Conservation (phyloP, 2,797 vertebrate genomes). For the Alcedo quadribrachys region DNA sequence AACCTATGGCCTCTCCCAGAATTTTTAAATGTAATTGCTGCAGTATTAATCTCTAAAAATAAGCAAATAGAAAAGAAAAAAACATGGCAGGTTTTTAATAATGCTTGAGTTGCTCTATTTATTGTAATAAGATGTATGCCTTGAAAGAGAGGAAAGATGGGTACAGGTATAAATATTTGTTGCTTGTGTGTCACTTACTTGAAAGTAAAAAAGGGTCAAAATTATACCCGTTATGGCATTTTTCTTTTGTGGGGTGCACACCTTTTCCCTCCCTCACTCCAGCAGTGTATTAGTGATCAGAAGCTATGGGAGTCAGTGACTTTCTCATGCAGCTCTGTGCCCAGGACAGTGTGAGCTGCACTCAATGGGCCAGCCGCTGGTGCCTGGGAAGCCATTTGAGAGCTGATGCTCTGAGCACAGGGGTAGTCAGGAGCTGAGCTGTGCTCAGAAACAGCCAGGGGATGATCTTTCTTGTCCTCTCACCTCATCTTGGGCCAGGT, state of each 20-base stretch:
- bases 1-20: conserved; percentile 76
- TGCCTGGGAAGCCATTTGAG: too few relatives aligned
- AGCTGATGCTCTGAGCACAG: background rate
- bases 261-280: background rate
- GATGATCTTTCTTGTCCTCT: background rate
- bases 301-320: too few relatives aligned
- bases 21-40: conserved; percentile 72
- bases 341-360: too few relatives aligned
- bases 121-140: background rate
- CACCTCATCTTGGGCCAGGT: background rate
- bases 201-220: background rate
- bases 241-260: background rate
- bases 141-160: background rate
- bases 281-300: too few relatives aligned
- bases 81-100: conserved; percentile 64
- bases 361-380: too few relatives aligned
- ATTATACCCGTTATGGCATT: background rate
- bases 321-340: too few relatives aligned
- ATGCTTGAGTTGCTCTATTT: conserved; percentile 20
- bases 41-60: conserved; percentile 66
- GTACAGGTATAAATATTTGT: conserved; percentile 25
- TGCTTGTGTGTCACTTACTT: conserved; percentile 9
- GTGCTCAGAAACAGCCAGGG: background rate
- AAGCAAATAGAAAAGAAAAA: conserved; percentile 40
- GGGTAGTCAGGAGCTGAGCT: background rate